phyloP scores from a whole-genome alignment of 2,113 vertebrate species.

The Leucopsar rothschildi region DNA sequence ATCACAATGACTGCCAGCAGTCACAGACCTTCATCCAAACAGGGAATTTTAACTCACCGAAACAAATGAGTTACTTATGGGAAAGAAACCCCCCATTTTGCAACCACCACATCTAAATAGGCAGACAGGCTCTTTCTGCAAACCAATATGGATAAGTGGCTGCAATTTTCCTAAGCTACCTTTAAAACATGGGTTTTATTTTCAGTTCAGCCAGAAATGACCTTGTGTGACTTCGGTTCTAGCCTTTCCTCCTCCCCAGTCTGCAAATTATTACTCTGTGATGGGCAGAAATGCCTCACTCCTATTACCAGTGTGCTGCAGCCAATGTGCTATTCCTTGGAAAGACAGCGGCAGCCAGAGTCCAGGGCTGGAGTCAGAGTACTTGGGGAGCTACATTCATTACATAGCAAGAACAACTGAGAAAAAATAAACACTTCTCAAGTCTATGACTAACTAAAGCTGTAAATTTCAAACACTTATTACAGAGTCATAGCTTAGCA shows the following conservation, averaged over 20 bases:
- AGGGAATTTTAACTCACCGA: background rate
- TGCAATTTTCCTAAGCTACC: conserved; percentile 1
- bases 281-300: background rate
- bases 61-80: conserved; percentile 30
- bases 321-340: background rate
- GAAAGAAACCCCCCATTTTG: background rate
- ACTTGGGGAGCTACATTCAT: background rate
- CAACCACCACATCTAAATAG: background rate
- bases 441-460: conserved; percentile 8
- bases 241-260: background rate
- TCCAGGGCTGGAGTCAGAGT: background rate
- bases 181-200: conserved; percentile 8
- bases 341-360: background rate
- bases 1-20: background rate
- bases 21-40: background rate
- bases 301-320: background rate
- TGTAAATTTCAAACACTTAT: conserved; percentile 55
- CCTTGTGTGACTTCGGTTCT: background rate
- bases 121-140: background rate
- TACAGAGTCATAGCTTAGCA: conserved; percentile 21
- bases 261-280: background rate
- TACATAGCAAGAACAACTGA: conserved; percentile 25
- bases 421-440: conserved; percentile 58
- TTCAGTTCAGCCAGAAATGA: conserved; percentile 8
- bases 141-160: conserved; percentile 13